Evolutionary conservation across 53 echinoderm and acorn worm genomes (phyloP).

Genomic region (Arbacia lixula): DNA sequence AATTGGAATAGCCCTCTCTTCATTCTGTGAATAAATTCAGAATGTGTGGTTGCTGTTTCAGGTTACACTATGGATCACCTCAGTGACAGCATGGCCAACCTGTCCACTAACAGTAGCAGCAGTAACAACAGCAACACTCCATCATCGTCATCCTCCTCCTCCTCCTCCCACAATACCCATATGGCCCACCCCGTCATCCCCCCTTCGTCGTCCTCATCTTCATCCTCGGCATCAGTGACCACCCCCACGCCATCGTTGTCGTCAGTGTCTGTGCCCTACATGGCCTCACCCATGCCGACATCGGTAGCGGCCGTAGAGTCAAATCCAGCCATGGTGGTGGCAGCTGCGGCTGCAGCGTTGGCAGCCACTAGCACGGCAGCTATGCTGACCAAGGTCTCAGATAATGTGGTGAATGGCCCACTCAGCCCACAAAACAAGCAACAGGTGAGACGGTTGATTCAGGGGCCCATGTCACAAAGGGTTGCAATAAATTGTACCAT

Average conservation of each 20-base stretch:
- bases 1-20: too few species aligned
- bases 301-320: constrained; percentile 4
- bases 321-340: too few species aligned
- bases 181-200: neutral
- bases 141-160: constrained; percentile 19
- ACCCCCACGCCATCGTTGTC: neutral
- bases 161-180: constrained; percentile 24
- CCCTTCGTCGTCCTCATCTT: neutral
- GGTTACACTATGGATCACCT: constrained; percentile 82
- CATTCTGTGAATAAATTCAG: constrained; percentile 65
- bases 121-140: too few species aligned
- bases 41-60: constrained; percentile 53
- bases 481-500: too few species aligned
- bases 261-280: constrained; percentile 12
- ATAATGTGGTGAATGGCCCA: constrained; percentile 84
- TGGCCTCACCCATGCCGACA: neutral
- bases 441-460: too few species aligned
- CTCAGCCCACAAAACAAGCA: constrained; percentile 78
- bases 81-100: constrained; percentile 72
- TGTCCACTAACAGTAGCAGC: constrained; percentile 57
- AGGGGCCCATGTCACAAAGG: too few species aligned
- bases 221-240: neutral
- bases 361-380: constrained; percentile 27
- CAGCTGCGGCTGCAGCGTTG: constrained; percentile 7
- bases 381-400: constrained; percentile 50